Evolutionary conservation across 30 jellyfish, hydroid and myxozoan species (phyloP).

Genomic region (Aurelia aurita complex sp. Pacific): DNA sequence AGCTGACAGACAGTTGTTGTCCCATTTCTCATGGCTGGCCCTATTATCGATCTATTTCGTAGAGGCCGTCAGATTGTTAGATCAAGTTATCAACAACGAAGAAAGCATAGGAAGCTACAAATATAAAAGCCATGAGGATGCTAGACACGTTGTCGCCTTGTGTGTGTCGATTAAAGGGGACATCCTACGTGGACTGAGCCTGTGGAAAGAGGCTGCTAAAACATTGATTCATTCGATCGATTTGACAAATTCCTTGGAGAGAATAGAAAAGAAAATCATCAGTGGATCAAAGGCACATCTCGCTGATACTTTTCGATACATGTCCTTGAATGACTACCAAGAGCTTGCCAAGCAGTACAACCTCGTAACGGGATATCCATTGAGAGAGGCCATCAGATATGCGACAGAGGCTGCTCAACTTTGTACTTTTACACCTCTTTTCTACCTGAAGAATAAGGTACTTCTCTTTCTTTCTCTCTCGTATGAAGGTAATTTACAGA

Average conservation of each 20-base stretch:
- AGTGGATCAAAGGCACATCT: constrained; percentile 56
- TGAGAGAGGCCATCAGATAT: constrained; percentile 62
- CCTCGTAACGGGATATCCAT: constrained; percentile 38
- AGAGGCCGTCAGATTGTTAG: constrained; percentile 24
- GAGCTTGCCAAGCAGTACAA: constrained; percentile 17
- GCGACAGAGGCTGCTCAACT: constrained; percentile 59
- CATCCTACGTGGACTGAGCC: constrained; percentile 46
- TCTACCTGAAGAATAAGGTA: constrained; percentile 60
- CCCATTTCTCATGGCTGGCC: no score
- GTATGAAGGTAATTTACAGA: no score
- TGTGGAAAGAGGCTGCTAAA: constrained; percentile 63
- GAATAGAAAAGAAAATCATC: constrained; percentile 30
- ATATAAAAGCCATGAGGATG: constrained; percentile 10
- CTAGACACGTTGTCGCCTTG: constrained; percentile 14
- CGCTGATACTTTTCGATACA: constrained; percentile 62
- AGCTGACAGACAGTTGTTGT: no score
- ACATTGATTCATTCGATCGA: constrained; percentile 33
- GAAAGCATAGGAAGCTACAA: constrained; percentile 32
- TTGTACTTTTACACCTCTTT: constrained; percentile 49
- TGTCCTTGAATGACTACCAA: constrained; percentile 40
- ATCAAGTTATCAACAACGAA: constrained; percentile 19
- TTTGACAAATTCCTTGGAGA: constrained; percentile 16
- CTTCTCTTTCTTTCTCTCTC: no score
- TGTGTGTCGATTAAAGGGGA: constrained; percentile 62
- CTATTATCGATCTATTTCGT: not conserved